These are phyloP conservation scores for Macrobrachium rosenbergii DNA, from an alignment of 1,140 invertebrate genomes.

Conservation along the genomic window DNA sequence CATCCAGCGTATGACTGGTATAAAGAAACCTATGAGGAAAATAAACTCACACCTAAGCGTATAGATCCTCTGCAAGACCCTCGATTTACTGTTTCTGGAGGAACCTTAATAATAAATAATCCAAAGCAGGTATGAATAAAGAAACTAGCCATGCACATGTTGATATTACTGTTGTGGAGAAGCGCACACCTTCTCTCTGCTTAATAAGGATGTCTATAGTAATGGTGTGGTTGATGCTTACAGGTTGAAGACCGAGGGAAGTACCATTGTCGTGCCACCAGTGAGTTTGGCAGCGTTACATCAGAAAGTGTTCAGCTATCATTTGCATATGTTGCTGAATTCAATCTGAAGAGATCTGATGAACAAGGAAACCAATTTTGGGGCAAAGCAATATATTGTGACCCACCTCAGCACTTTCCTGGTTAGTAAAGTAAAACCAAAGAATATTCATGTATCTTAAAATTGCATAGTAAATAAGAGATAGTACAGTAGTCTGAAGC, in stretches of 20 bases:
- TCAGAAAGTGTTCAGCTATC: conserved; percentile 89
- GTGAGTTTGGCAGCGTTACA: conserved; percentile 89
- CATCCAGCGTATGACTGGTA: conserved; percentile 93
- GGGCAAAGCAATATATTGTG: conserved; percentile 93
- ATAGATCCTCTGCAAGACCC: conserved; percentile 83
- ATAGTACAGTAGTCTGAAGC: conserved; percentile 22
- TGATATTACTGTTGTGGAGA: conserved; percentile 12
- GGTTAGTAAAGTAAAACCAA: conserved; percentile 67
- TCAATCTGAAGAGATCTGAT: conserved; percentile 86
- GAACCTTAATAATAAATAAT: conserved; percentile 88
- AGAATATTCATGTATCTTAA: conserved; percentile 17
- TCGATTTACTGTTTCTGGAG: conserved; percentile 90
- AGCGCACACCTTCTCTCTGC: too few relatives aligned
- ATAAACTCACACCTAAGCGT: conserved; percentile 77
- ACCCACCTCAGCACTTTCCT: conserved; percentile 92
- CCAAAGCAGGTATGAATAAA: conserved; percentile 78
- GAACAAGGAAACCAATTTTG: conserved; percentile 91
- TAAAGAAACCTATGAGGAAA: conserved; percentile 87
- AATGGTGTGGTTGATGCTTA: background rate
- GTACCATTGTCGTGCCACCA: conserved; percentile 92
- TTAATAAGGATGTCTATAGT: too few relatives aligned
- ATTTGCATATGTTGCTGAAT: conserved; percentile 93
- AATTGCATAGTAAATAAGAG: background rate
- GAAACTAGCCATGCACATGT: background rate
- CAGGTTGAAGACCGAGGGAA: conserved; percentile 80